A percentile compares a stretch with the other conserved stretches of the same genome.
These are phyloP conservation scores for Dascillus cervinus DNA, from an alignment of 2,888 invertebrate genomes.

Conservation along the genomic window DNA sequence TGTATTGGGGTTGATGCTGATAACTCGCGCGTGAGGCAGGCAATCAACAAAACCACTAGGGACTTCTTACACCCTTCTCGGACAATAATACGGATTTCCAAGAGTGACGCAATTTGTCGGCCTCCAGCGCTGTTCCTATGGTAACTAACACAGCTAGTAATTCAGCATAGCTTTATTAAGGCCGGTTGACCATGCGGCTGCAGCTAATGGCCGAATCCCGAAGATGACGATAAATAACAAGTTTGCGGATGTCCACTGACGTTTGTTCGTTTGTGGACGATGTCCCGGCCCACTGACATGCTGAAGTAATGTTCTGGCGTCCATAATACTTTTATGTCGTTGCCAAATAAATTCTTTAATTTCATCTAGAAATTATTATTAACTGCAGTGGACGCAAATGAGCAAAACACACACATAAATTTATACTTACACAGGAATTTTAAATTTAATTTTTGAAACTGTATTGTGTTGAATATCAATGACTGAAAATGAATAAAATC, in stretches of 20 bases:
- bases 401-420: too few relatives aligned
- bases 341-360: too few relatives aligned
- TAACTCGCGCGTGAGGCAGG: slow-evolving; percentile 12
- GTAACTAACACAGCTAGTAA: slow-evolving; percentile 24
- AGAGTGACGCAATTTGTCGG: slow-evolving; percentile 22
- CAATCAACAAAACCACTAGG: slow-evolving; percentile 14
- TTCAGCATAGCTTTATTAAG: slow-evolving; percentile 35
- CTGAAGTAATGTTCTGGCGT: too few relatives aligned
- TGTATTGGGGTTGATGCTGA: too few relatives aligned
- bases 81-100: slow-evolving; percentile 15
- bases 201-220: slow-evolving; percentile 27
- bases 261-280: slow-evolving; percentile 31
- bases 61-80: slow-evolving; percentile 16
- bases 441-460: too few relatives aligned
- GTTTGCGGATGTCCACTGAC: slow-evolving; percentile 19
- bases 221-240: slow-evolving; percentile 31
- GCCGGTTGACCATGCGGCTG: slow-evolving; percentile 30
- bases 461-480: too few relatives aligned
- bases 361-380: too few relatives aligned
- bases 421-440: too few relatives aligned
- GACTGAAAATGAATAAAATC: too few relatives aligned
- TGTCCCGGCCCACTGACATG: too few relatives aligned
- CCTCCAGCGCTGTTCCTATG: slow-evolving; percentile 21
- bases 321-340: too few relatives aligned
- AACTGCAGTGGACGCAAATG: too few relatives aligned